These are phyloP conservation scores for Amphimallon solstitiale DNA, from an alignment of 2,888 invertebrate species.

Conservation along the genomic window DNA sequence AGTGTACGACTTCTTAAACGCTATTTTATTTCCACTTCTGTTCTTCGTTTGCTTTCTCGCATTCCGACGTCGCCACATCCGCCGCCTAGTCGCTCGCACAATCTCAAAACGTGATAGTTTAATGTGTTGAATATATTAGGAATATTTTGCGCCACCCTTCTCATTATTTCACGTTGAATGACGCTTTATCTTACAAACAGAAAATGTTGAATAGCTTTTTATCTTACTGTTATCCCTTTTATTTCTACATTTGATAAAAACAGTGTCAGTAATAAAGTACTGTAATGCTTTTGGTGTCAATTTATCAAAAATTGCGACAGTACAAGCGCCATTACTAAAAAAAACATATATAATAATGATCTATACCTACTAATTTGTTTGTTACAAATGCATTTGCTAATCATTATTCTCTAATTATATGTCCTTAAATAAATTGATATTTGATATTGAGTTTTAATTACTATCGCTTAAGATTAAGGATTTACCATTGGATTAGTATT, in stretches of 20 bases:
- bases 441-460: too few species aligned
- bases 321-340: too few species aligned
- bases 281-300: constrained; percentile 16
- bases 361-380: too few species aligned
- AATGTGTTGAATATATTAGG: constrained; percentile 28
- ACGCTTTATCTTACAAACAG: constrained; percentile 20
- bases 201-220: constrained; percentile 29
- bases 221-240: constrained; percentile 4
- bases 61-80: neutral
- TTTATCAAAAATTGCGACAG: too few species aligned
- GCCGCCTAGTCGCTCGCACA: too few species aligned
- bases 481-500: too few species aligned
- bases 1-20: neutral
- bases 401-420: too few species aligned
- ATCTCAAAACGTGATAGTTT: constrained; percentile 6
- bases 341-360: too few species aligned
- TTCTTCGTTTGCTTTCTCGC: neutral
- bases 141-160: constrained; percentile 19
- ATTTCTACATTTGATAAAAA: constrained; percentile 15
- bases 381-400: too few species aligned
- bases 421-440: too few species aligned
- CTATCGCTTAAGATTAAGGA: too few species aligned
- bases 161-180: constrained; percentile 24
- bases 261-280: constrained; percentile 6
- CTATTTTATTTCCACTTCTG: neutral